Evolutionary conservation across 1,140 invertebrate genomes (phyloP).

Genomic region (Caenorhabditis inopinata): DNA sequence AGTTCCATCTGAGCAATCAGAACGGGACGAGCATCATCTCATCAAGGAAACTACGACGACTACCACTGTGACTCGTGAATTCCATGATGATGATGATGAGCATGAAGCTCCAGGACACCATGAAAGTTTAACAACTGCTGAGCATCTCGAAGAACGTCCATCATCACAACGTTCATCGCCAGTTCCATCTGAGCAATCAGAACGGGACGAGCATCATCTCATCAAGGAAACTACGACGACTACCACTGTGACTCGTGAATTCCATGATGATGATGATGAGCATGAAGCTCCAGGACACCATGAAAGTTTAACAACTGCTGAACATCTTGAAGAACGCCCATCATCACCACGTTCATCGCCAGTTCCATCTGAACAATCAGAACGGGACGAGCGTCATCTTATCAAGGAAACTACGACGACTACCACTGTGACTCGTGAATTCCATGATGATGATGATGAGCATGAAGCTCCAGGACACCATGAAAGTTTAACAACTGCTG

Average conservation of each 20-base stretch:
- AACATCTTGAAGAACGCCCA: no score
- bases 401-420: conserved; percentile 21
- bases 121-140: neutral
- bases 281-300: no score
- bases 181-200: neutral
- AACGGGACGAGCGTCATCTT: neutral
- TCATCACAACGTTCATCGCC: neutral
- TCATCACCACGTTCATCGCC: neutral
- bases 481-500: neutral
- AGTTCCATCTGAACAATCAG: neutral
- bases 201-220: neutral
- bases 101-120: neutral
- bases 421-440: conserved; percentile 17
- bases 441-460: conserved; percentile 1
- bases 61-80: conserved; percentile 8
- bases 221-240: conserved; percentile 18
- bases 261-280: neutral
- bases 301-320: no score
- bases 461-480: no score
- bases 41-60: conserved; percentile 11
- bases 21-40: neutral
- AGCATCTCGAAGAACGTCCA: neutral
- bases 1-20: no score
- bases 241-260: neutral
- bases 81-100: conserved; percentile 2